phyloP scores from a whole-genome alignment of 2,113 vertebrate genomes.

The Anseranas semipalmata region DNA sequence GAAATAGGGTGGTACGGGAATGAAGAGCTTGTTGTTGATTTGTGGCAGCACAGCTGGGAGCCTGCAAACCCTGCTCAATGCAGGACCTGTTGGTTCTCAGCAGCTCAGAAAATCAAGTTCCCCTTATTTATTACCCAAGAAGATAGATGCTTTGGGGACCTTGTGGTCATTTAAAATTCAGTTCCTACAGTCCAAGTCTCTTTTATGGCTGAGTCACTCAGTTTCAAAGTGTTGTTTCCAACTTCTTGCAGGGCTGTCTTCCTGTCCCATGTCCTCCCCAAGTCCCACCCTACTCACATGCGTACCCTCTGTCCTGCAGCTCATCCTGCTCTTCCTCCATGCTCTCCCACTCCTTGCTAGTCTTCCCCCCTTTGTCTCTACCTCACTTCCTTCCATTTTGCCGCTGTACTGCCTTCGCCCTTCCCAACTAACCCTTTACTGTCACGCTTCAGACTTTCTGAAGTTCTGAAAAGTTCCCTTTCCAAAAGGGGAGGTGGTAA shows the following conservation, averaged over 20 bases:
- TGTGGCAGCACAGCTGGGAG: neutral
- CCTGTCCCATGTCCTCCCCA: constrained; percentile 34
- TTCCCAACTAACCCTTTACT: constrained; percentile 39
- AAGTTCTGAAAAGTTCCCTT: neutral
- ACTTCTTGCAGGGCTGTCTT: constrained; percentile 8
- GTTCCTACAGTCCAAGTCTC: neutral
- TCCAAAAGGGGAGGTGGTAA: neutral
- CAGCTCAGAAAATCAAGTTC: neutral
- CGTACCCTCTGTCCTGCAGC: neutral
- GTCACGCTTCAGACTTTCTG: neutral
- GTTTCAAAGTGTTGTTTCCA: constrained; percentile 30
- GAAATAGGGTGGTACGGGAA: neutral
- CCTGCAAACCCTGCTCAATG: neutral
- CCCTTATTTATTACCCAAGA: neutral
- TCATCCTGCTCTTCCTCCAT: constrained; percentile 45
- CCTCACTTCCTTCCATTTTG: constrained; percentile 57
- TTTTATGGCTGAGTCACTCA: constrained; percentile 6
- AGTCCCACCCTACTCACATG: neutral
- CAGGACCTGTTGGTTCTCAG: neutral
- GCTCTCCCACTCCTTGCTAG: neutral
- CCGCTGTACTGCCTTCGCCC: neutral
- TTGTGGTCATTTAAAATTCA: neutral
- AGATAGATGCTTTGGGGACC: neutral
- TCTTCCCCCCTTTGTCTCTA: constrained; percentile 53
- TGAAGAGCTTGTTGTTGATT: neutral